Percentiles rank a stretch among this genome's conserved stretches.
These are phyloP conservation scores for Passer montanus DNA, from an alignment of 2,113 vertebrate genomes.

Conservation along the genomic window DNA sequence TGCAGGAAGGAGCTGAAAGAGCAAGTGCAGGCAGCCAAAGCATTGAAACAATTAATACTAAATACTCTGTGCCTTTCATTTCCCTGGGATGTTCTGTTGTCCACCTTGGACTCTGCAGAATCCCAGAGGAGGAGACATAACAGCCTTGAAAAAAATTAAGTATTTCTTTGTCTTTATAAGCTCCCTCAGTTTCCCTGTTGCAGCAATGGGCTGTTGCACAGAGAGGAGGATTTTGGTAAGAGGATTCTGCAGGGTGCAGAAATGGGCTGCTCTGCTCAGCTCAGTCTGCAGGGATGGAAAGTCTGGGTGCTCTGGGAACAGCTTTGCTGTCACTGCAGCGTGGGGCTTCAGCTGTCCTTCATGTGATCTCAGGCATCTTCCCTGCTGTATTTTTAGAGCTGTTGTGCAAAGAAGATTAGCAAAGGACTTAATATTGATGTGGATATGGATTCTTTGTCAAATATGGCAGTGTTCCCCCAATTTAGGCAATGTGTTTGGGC, in stretches of 20 bases:
- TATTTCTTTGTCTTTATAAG: background rate
- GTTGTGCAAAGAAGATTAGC: conserved; percentile 46
- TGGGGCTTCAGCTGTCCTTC: conserved; percentile 31
- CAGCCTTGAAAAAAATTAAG: accelerated
- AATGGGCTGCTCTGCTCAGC: background rate
- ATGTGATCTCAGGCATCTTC: background rate
- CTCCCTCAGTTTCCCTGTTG: background rate
- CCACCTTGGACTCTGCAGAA: background rate
- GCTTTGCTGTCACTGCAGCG: background rate
- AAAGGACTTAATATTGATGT: background rate
- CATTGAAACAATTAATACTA: background rate
- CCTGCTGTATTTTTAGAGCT: conserved; percentile 50
- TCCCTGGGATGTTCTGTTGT: background rate
- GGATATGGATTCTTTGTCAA: conserved; percentile 4
- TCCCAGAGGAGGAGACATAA: background rate
- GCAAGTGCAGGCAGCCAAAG: background rate
- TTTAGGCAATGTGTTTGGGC: background rate
- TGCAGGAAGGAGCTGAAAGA: background rate
- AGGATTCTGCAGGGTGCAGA: background rate
- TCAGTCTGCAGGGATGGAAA: background rate
- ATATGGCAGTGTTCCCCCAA: background rate
- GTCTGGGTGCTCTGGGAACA: background rate
- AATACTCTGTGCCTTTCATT: background rate
- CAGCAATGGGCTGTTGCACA: background rate
- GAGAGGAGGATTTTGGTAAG: background rate